Conservation (phyloP, 2,797 vertebrate genomes). For the Aeoliscus strigatus region DNA sequence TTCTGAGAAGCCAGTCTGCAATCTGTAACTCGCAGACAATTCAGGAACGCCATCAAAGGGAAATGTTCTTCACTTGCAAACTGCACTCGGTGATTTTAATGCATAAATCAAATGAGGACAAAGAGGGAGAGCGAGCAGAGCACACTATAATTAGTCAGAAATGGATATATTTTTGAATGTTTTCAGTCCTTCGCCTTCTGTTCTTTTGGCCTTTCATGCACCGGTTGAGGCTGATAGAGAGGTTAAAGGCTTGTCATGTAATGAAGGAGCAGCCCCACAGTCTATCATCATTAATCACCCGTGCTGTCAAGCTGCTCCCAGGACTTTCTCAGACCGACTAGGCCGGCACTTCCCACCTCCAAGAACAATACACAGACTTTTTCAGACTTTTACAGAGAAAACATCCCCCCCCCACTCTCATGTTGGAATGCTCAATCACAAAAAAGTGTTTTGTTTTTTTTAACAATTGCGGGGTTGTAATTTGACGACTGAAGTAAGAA, state of each 20-base stretch:
- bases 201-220: conserved; percentile 12
- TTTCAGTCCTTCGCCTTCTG: not conserved
- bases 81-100: conserved; percentile 44
- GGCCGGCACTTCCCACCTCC: conserved; percentile 23
- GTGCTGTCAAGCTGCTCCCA: conserved; percentile 52
- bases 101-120: conserved; percentile 9
- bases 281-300: conserved; percentile 72
- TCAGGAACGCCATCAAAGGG: conserved; percentile 23
- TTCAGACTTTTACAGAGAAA: conserved; percentile 18
- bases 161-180: conserved; percentile 1
- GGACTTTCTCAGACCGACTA: conserved; percentile 39
- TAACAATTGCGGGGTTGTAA: too few species aligned
- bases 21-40: conserved; percentile 49
- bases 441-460: too few species aligned
- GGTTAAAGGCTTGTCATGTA: conserved; percentile 55
- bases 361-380: conserved; percentile 37
- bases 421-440: too few species aligned
- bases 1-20: conserved; percentile 50
- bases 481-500: too few species aligned
- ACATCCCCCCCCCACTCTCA: not conserved
- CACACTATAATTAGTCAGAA: not conserved
- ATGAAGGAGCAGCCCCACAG: conserved; percentile 53
- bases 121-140: conserved; percentile 4
- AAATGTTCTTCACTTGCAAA: conserved; percentile 50
- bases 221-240: conserved; percentile 43